phyloP scores from a whole-genome alignment of 2,113 vertebrate species.

The Capra hircus region DNA sequence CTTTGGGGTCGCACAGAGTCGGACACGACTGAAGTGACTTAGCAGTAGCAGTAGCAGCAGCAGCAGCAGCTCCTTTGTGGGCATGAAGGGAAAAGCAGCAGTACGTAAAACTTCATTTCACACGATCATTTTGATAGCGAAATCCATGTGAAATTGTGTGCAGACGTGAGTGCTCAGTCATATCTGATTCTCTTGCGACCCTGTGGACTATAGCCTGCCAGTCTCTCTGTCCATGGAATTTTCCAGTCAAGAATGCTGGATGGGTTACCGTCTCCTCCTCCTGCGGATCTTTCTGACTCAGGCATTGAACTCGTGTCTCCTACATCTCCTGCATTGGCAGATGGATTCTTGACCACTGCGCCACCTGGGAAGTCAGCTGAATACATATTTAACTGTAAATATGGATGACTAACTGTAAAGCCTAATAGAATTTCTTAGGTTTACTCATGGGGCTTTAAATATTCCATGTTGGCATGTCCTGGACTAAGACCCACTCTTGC shows the following conservation, averaged over 20 bases:
- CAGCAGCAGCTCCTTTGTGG: background rate
- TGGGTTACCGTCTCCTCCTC: background rate
- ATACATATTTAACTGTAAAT: background rate
- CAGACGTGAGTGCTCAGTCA: background rate
- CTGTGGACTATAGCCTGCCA: background rate
- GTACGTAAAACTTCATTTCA: background rate
- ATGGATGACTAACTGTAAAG: background rate
- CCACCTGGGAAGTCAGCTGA: background rate
- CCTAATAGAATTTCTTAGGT: background rate
- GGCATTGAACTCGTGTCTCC: background rate
- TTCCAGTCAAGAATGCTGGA: background rate
- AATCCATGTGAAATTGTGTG: background rate
- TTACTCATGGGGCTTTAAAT: background rate
- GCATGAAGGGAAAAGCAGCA: background rate
- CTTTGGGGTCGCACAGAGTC: background rate
- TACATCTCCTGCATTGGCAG: background rate
- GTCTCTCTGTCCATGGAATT: background rate
- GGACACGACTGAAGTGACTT: rapidly evolving
- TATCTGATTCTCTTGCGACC: background rate
- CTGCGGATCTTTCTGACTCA: background rate
- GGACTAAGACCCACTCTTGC: background rate
- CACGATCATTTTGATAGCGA: background rate
- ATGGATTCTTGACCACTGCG: background rate
- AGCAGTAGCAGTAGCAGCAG: background rate
- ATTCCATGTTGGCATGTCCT: background rate